Conservation (phyloP, 2,888 invertebrate genomes). For the Thyatira batis region DNA sequence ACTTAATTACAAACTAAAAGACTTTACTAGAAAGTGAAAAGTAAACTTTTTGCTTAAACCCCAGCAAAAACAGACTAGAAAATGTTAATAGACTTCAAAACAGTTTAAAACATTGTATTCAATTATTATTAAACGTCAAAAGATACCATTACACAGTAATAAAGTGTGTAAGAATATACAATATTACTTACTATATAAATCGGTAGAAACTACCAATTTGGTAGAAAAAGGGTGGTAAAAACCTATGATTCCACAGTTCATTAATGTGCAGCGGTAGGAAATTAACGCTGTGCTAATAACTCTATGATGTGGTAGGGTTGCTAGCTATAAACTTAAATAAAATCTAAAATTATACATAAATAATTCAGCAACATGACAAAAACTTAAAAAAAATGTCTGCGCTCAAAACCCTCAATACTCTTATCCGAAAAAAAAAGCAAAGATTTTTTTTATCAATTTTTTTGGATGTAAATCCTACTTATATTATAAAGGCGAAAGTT, state of each 20-base stretch:
- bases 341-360: too few species aligned
- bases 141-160: not conserved
- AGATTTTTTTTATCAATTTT: too few species aligned
- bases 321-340: not conserved
- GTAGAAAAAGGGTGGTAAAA: not conserved
- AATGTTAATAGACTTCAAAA: not conserved
- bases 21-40: not conserved
- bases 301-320: constrained; percentile 22
- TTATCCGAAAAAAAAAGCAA: too few species aligned
- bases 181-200: not conserved
- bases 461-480: too few species aligned
- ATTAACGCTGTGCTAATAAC: constrained; percentile 36
- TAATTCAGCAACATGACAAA: too few species aligned
- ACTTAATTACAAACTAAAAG: not conserved
- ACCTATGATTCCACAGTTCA: constrained; percentile 14
- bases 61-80: not conserved
- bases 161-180: not conserved
- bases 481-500: too few species aligned
- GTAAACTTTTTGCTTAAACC: not conserved
- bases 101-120: not conserved
- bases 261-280: constrained; percentile 32
- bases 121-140: not conserved
- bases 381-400: too few species aligned
- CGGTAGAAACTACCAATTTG: constrained; percentile 1
- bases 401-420: too few species aligned